Evolutionary conservation across 2,888 invertebrate species (phyloP), one percentile per base, ranked within the genome.

Genomic region (Polymixis flavicincta): DNA sequence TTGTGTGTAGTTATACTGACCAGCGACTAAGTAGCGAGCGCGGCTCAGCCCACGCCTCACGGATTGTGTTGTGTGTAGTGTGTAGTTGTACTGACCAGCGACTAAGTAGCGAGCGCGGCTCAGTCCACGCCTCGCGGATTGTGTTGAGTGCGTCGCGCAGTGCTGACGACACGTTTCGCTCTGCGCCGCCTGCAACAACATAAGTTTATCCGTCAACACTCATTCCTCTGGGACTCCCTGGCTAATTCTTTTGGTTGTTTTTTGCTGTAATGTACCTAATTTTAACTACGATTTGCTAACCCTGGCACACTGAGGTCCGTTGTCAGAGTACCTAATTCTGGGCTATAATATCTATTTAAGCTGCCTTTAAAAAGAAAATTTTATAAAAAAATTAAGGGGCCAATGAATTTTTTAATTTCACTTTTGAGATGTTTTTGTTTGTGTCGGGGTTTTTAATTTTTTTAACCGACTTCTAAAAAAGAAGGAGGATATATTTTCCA

Each of bases 11-110:
- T 13, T 48, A n/a, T 57, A 89, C 78, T 85, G 63, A 90, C 89
- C 85, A 78, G 64, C 78, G 79, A 65, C 87, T 65, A 84, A 72
- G 78, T 83, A 86, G 82, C 59, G 85, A 83, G 73, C 79, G 90
- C 71, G 92, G 93, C 78, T 92, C 92, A 45, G 92, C 85, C 95
- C 95, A 96, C 82, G 95, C 96, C 32, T 69, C 37, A 19, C 28
- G 19, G 11, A 42, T 64, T 32, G 95, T 89, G 50, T 92, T 84
- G 69, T 96, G 91, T 64, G 93, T 32, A 13, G 22, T 60, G 45
- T 32, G 45, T 32, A 28, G 28, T 42, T 28, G 37, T 61, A 87
- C 50, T 85, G 64, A 90, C 90, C 87, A 80, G 70, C 82, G 80
- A 64, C 87, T 72, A 84, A 74, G 77, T 80, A 87, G 85, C 64